phyloP scores from a whole-genome alignment of 1,140 invertebrate species.

The Lineus longissimus region DNA sequence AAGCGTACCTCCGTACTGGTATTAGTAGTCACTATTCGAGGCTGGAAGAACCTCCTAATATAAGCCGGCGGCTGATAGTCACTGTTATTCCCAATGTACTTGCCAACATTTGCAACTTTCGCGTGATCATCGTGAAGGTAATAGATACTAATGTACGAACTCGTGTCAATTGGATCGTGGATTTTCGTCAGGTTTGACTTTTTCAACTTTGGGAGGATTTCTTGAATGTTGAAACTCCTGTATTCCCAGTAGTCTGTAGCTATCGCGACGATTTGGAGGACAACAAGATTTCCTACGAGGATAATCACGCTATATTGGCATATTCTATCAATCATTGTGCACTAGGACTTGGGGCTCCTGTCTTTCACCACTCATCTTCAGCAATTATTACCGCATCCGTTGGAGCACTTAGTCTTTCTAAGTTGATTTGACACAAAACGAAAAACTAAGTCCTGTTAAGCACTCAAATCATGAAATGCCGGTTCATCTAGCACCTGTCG shows the following conservation, averaged over 20 bases:
- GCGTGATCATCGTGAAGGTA: constrained; percentile 18
- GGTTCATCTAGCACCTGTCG: too few species aligned
- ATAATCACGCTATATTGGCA: constrained; percentile 36
- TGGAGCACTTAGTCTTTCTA: too few species aligned
- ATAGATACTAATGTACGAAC: constrained; percentile 24
- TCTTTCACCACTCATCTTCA: too few species aligned
- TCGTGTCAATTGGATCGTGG: constrained; percentile 23
- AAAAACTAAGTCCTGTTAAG: too few species aligned
- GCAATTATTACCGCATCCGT: too few species aligned
- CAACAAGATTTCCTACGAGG: constrained; percentile 30
- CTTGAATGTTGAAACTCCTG: constrained; percentile 25
- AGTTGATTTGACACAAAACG: too few species aligned
- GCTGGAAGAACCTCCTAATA: constrained; percentile 20
- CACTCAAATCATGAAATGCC: too few species aligned
- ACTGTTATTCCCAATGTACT: constrained; percentile 11
- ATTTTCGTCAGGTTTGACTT: constrained; percentile 22
- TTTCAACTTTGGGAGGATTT: constrained; percentile 16
- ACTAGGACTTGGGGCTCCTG: too few species aligned
- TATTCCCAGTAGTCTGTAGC: constrained; percentile 40
- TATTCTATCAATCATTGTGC: constrained; percentile 23
- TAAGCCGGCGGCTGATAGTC: constrained; percentile 29
- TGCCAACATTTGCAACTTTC: background rate
- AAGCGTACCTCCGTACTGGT: background rate
- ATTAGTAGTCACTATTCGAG: constrained; percentile 5
- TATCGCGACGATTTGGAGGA: constrained; percentile 32